Base-by-base conservation (phyloP, 2,797 vertebrate genomes). In the Manis pentadactyla region DNA sequence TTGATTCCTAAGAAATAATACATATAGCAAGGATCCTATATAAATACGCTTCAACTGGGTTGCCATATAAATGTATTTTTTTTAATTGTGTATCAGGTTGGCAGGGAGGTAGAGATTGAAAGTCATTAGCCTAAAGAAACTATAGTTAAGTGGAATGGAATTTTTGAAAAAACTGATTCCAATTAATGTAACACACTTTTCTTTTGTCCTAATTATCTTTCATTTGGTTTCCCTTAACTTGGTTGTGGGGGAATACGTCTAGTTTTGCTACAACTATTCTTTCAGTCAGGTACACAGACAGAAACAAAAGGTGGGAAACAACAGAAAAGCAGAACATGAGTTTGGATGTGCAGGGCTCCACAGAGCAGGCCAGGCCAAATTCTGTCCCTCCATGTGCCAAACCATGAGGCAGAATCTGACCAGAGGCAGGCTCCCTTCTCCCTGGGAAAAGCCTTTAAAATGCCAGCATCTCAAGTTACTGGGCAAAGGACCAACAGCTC, bases 401-500 rank as follows among this genome's bases (percentile, higher is more conserved):
- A 86, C 82, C 78, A 73, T 79, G 31, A 21, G 29, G 13, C n/a
- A 46, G 85, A 34, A 59, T 53, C 25, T 39, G 9, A 75, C 39
- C 61, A 86, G 57, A 95, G 10, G 13, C 4, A 78, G 77, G 29
- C 29, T 95, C 49, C 13, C 55, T 51, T 39, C 31, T 79, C 68
- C 87, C 77, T 73, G 83, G 57, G 82, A 90, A 97, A 95, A 93
- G 17, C 55, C 42, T 86, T 89, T 39, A 69, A 73, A 95, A 96
- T 6, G 39, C 64, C 51, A 66, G 0, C 49, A 93, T 78, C 93
- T 93, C 51, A 64, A 88, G 64, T 96, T 49, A 93, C 82, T 59
- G 85, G 94, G 86, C 94, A 96, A 87, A 84, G 59, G 37, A 83
- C 77, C 96, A 97, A 63, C 46, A 29, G 46, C 86, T 94, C 53